Evolutionary conservation across 2,797 vertebrate species (phyloP).

Genomic region (Tolypeutes matacus): DNA sequence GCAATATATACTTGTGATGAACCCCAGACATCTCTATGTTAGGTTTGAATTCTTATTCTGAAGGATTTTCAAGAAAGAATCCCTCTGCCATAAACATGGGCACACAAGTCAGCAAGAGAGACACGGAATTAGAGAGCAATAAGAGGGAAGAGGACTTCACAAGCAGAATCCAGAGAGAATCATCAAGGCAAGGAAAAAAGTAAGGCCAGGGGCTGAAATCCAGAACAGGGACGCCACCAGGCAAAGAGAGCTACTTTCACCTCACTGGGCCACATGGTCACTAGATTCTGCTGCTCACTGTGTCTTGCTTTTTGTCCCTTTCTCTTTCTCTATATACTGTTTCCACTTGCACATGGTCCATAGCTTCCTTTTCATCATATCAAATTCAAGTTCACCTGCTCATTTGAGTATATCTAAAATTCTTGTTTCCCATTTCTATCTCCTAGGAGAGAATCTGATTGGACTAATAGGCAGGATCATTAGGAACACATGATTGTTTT

Average conservation of each 20-base stretch:
- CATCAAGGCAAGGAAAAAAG: neutral
- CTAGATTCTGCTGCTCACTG: neutral
- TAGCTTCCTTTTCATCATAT: neutral
- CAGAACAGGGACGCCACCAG: neutral
- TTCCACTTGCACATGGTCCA: neutral
- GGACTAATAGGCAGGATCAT: too few relatives aligned
- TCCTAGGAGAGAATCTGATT: neutral
- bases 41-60: constrained; percentile 78
- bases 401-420: neutral
- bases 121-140: constrained; percentile 71
- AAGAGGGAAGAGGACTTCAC: constrained; percentile 83
- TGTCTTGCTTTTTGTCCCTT: too few relatives aligned
- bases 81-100: constrained; percentile 73
- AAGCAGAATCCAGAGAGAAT: constrained; percentile 66
- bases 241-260: neutral
- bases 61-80: constrained; percentile 84
- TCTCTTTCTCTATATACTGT: neutral
- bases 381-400: neutral
- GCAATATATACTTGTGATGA: constrained; percentile 82
- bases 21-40: constrained; percentile 86
- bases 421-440: neutral
- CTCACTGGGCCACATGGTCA: neutral
- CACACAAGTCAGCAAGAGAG: constrained; percentile 75
- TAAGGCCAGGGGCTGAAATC: neutral
- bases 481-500: neutral